These are phyloP conservation scores for Aleiodes alternator DNA, from an alignment of 2,888 invertebrate genomes.

Conservation along the genomic window DNA sequence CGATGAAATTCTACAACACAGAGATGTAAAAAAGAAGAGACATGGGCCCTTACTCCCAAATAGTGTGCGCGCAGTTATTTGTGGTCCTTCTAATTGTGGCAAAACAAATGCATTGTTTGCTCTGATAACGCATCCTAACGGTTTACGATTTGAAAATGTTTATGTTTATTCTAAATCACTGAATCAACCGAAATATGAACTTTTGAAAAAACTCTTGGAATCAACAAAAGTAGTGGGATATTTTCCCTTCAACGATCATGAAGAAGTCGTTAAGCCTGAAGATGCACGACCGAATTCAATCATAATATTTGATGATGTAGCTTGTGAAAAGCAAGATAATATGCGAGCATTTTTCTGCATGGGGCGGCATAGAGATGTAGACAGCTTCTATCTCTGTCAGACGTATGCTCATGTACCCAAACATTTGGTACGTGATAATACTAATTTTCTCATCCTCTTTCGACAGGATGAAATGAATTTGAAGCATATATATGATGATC, in stretches of 20 bases:
- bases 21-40: not conserved
- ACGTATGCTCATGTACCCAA: conserved; percentile 54
- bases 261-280: conserved; percentile 55
- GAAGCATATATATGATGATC: conserved; percentile 57
- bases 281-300: conserved; percentile 49
- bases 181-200: conserved; percentile 63
- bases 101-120: conserved; percentile 55
- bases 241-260: conserved; percentile 54
- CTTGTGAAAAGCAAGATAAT: no score
- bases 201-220: conserved; percentile 57
- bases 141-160: conserved; percentile 53
- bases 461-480: conserved; percentile 59
- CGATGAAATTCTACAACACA: conserved; percentile 28
- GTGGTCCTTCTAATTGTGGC: conserved; percentile 54
- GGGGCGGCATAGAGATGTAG: no score
- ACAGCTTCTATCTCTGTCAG: no score
- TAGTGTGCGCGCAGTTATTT: conserved; percentile 54
- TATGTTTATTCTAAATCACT: conserved; percentile 62
- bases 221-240: conserved; percentile 57
- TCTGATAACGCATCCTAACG: conserved; percentile 51
- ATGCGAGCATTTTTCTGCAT: no score
- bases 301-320: no score
- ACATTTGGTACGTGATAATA: conserved; percentile 57
- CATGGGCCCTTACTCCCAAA: conserved; percentile 63
- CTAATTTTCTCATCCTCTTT: conserved; percentile 56